A percentile compares a stretch with the other conserved stretches of the same genome.
phyloP scores from a whole-genome alignment of 1,140 invertebrate species.

The Hylyphantes graminicola region DNA sequence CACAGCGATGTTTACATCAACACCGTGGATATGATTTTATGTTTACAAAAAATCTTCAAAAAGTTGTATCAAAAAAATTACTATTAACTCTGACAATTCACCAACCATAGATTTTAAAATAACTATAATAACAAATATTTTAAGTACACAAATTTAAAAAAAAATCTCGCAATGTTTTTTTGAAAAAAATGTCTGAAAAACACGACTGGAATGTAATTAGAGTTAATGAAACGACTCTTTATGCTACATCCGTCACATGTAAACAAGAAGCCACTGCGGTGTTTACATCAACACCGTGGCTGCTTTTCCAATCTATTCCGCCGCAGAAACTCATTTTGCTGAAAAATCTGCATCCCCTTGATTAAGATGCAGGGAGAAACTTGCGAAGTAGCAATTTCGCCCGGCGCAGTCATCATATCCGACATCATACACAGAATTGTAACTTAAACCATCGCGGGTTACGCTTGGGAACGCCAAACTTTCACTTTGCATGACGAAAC shows the following conservation, averaged over 20 bases:
- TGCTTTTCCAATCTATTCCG: background rate
- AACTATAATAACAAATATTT: no score
- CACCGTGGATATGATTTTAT: no score
- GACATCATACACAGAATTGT: conserved; percentile 50
- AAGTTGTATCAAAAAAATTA: no score
- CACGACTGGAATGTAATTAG: background rate
- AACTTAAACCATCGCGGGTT: conserved; percentile 42
- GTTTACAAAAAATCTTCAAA: no score
- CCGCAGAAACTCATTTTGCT: conserved; percentile 46
- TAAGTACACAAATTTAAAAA: no score
- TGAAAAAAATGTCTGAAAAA: no score
- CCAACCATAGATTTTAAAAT: no score
- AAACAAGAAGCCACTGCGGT: background rate
- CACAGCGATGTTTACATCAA: no score
- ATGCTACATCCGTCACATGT: background rate
- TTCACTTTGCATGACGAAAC: conserved; percentile 53
- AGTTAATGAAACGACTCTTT: background rate
- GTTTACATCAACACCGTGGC: background rate
- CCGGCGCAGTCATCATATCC: conserved; percentile 45
- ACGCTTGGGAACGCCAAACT: conserved; percentile 14
- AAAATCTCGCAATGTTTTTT: no score
- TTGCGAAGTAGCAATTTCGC: conserved; percentile 54
- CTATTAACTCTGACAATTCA: no score
- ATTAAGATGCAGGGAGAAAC: conserved; percentile 52
- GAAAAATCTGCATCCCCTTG: conserved; percentile 46